Evolutionary conservation across 2,797 vertebrate genomes (phyloP).

Genomic region (Coendou prehensilis): DNA sequence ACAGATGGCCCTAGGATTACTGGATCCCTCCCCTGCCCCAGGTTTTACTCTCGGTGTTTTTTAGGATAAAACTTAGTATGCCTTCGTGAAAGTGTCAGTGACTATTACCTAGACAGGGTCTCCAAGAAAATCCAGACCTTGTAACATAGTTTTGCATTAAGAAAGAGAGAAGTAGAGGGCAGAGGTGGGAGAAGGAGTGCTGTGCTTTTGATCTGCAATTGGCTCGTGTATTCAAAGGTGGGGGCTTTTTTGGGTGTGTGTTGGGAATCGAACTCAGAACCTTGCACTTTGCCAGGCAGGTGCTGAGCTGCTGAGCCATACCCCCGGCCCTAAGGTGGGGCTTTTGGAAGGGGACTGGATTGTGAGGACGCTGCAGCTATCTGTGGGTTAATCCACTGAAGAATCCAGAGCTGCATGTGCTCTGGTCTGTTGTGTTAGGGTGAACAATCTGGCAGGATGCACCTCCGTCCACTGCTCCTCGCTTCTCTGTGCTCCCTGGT

Average conservation of each 20-base stretch:
- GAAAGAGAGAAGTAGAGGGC: not conserved
- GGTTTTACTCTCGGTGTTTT: not conserved
- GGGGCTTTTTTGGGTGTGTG: too few relatives aligned
- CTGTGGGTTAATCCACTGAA: not conserved
- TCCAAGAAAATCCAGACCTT: not conserved
- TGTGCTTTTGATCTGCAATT: not conserved
- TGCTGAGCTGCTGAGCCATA: too few relatives aligned
- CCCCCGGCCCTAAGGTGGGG: not conserved
- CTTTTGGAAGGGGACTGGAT: not conserved
- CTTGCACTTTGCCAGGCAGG: too few relatives aligned
- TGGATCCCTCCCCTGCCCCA: not conserved
- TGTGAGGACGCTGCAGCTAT: not conserved
- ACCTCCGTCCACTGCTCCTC: too few relatives aligned
- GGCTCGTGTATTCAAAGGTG: not conserved
- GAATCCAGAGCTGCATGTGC: not conserved
- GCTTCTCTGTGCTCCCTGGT: not conserved
- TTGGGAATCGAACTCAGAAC: too few relatives aligned
- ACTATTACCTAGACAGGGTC: not conserved
- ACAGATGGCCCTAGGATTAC: not conserved
- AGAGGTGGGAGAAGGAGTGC: not conserved
- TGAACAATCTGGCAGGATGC: too few relatives aligned
- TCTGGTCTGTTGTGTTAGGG: not conserved
- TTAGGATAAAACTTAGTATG: not conserved
- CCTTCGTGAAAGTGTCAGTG: not conserved
- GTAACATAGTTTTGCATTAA: not conserved